Conservation (phyloP, 2,888 invertebrate species). For the Brassicogethes aeneus region DNA sequence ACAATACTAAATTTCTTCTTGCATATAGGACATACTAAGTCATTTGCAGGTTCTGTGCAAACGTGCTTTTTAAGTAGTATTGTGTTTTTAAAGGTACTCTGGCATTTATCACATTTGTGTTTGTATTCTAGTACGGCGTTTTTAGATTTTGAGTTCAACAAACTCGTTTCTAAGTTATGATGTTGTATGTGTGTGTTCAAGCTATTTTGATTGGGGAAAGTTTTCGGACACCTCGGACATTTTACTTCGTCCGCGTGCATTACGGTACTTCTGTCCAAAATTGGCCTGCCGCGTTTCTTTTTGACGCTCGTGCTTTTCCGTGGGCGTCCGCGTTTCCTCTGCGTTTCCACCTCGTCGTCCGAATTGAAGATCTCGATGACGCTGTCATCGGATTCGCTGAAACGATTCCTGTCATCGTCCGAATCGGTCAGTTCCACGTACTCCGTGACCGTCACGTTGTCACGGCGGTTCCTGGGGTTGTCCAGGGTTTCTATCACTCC, state of each 20-base stretch:
- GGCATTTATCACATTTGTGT: slow-evolving; percentile 31
- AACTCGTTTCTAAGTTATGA: slow-evolving; percentile 29
- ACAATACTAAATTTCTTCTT: slow-evolving; percentile 26
- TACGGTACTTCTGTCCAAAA: neutral
- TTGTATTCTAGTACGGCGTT: slow-evolving; percentile 20
- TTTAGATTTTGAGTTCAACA: slow-evolving; percentile 7
- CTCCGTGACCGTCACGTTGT: neutral
- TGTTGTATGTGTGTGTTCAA: slow-evolving; percentile 35
- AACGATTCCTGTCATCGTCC: slow-evolving; percentile 29
- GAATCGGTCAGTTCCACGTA: slow-evolving; percentile 32
- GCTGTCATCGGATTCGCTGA: neutral
- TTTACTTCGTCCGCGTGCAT: slow-evolving; percentile 14
- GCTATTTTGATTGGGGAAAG: slow-evolving; percentile 36
- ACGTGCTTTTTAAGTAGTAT: slow-evolving; percentile 30
- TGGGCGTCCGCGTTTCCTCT: slow-evolving; percentile 6
- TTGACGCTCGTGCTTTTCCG: slow-evolving; percentile 15
- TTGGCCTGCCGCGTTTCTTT: slow-evolving; percentile 16
- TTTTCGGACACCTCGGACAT: slow-evolving; percentile 35
- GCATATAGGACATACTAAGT: slow-evolving; percentile 26
- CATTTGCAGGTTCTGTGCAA: slow-evolving; percentile 13
- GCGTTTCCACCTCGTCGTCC: slow-evolving; percentile 10
- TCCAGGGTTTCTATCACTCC: slow-evolving; percentile 29
- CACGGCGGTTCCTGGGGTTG: neutral
- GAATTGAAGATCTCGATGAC: slow-evolving; percentile 1
- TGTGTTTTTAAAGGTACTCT: slow-evolving; percentile 30